Conservation (phyloP, 1,140 invertebrate species). For the Bombyx mori region DNA sequence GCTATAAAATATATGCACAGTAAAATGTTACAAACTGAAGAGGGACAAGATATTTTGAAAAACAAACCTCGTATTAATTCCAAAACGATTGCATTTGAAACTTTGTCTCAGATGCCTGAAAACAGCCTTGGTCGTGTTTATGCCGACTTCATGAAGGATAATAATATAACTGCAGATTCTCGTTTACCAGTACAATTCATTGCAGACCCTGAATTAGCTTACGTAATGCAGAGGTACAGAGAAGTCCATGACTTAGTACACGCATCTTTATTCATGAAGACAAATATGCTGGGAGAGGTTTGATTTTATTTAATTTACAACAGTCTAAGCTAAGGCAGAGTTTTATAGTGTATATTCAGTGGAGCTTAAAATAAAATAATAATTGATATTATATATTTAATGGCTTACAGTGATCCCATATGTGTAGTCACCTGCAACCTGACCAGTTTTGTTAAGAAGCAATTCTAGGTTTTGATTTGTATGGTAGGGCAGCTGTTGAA, state of each 20-base stretch:
- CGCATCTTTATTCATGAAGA: slow-evolving; percentile 92
- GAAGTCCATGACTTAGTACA: slow-evolving; percentile 97
- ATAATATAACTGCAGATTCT: slow-evolving; percentile 94
- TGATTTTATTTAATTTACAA: not conserved
- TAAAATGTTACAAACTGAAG: slow-evolving; percentile 77
- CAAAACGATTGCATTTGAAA: slow-evolving; percentile 82
- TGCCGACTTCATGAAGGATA: slow-evolving; percentile 83
- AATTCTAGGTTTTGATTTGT: no score
- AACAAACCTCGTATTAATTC: slow-evolving; percentile 92
- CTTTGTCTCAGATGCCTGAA: slow-evolving; percentile 79
- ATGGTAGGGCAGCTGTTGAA: no score
- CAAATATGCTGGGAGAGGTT: slow-evolving; percentile 90
- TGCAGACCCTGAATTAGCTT: slow-evolving; percentile 91
- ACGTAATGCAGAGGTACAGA: slow-evolving; percentile 97
- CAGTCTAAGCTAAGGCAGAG: not conserved
- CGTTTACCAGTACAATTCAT: slow-evolving; percentile 91
- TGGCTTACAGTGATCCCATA: no score
- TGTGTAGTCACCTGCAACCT: no score
- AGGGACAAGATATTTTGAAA: slow-evolving; percentile 81
- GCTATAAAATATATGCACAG: slow-evolving; percentile 79
- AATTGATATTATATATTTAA: no score
- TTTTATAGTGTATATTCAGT: no score
- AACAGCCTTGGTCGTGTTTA: slow-evolving; percentile 90
- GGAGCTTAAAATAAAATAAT: no score
- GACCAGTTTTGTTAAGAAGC: no score